These are phyloP conservation scores for Gallirallus australis DNA, from an alignment of 2,797 vertebrate genomes.

Conservation along the genomic window DNA sequence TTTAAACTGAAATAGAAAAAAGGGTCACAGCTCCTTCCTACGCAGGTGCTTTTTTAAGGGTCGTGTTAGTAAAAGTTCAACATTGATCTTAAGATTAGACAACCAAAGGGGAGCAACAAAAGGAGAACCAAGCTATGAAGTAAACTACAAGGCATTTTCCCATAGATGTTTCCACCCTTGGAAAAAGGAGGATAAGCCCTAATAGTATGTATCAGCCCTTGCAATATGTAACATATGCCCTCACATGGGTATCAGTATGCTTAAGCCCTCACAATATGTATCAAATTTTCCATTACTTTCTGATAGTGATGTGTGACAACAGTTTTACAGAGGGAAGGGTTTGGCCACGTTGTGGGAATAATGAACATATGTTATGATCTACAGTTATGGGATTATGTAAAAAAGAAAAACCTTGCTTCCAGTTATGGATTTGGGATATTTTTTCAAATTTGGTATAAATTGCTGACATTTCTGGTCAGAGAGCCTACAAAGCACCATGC, in stretches of 20 bases:
- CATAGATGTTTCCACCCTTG: not conserved
- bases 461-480: not conserved
- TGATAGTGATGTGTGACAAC: not conserved
- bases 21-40: constrained; percentile 19
- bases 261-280: not conserved
- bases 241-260: too few relatives aligned
- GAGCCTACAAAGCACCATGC: not conserved
- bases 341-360: not conserved
- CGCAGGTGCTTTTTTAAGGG: not conserved
- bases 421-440: not conserved
- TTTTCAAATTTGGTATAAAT: not conserved
- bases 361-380: not conserved
- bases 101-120: not conserved
- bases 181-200: not conserved
- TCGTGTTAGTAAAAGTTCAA: not conserved
- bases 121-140: not conserved
- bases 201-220: not conserved
- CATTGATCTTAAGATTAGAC: not conserved
- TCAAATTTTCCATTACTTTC: not conserved
- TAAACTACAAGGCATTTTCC: not conserved
- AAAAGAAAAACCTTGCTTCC: not conserved
- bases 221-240: not conserved
- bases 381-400: not conserved
- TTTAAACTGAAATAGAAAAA: constrained; percentile 16
- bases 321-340: not conserved